Percentiles rank a stretch among this genome's conserved stretches.
phyloP scores from a whole-genome alignment of 1,140 invertebrate genomes.

The Cyclina sinensis region DNA sequence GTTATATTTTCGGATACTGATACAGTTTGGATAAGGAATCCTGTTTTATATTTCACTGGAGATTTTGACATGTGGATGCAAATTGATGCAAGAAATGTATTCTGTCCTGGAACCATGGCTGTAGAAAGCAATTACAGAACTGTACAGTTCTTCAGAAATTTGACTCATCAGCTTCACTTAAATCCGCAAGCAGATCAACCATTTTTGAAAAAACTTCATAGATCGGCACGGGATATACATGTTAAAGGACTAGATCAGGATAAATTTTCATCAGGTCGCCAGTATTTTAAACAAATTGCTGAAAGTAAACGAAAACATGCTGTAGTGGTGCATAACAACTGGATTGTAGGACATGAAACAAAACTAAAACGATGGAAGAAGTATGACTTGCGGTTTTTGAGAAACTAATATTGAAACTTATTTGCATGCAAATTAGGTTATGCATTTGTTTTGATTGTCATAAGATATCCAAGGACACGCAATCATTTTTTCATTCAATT shows the following conservation, averaged over 20 bases:
- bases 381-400: neutral
- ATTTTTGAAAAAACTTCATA: neutral
- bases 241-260: neutral
- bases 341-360: neutral
- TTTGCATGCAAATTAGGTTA: no score
- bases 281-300: neutral
- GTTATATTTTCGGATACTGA: neutral
- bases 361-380: neutral
- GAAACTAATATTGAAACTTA: no score
- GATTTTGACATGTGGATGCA: neutral
- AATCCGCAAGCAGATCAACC: no score
- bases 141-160: neutral
- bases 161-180: neutral
- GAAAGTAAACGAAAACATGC: neutral
- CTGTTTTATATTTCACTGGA: neutral
- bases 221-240: neutral
- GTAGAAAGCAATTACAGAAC: neutral
- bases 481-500: no score
- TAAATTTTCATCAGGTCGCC: neutral
- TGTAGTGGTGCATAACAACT: constrained; percentile 1
- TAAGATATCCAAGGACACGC: no score
- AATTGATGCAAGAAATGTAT: neutral
- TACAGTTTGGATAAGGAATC: constrained; percentile 1
- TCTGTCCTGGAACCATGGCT: neutral
- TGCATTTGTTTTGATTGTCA: no score